phyloP scores from a whole-genome alignment of 1,140 invertebrate genomes.

The Amphibalanus amphitrite region DNA sequence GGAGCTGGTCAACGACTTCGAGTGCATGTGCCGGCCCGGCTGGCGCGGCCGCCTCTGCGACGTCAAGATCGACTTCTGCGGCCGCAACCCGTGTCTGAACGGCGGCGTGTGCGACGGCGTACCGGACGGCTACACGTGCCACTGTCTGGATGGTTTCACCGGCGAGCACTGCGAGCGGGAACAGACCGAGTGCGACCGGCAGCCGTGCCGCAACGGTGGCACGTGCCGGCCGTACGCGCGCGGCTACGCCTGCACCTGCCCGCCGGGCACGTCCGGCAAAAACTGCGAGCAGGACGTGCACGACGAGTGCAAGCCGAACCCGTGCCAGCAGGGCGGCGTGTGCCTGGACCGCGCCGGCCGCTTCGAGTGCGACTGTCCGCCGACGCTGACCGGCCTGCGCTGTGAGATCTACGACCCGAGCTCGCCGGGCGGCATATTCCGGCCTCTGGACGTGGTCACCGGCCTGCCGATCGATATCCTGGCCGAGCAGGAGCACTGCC shows the following conservation, averaged over 20 bases:
- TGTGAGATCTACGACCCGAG: conserved; percentile 59
- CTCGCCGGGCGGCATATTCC: conserved; percentile 43
- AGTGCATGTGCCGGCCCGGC: conserved; percentile 81
- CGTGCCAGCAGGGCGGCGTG: conserved; percentile 53
- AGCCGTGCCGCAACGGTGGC: conserved; percentile 54
- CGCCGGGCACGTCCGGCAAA: conserved; percentile 31
- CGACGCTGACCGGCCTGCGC: conserved; percentile 58
- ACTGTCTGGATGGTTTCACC: conserved; percentile 64
- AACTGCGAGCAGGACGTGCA: conserved; percentile 22
- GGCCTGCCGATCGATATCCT: conserved; percentile 33
- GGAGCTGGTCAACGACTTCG: conserved; percentile 79
- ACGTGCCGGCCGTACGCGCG: conserved; percentile 43
- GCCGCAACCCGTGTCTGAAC: conserved; percentile 71
- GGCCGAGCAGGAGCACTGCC: conserved; percentile 52
- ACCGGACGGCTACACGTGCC: conserved; percentile 50
- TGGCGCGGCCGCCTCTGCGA: conserved; percentile 82
- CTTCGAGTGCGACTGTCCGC: conserved; percentile 61
- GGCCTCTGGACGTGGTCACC: conserved; percentile 21
- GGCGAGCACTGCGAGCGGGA: conserved; percentile 77
- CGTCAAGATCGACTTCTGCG: conserved; percentile 79
- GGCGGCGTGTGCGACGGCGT: conserved; percentile 67
- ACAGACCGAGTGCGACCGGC: conserved; percentile 30
- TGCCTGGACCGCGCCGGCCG: conserved; percentile 34
- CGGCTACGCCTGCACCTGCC: conserved; percentile 35
- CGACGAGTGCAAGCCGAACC: conserved; percentile 76